phyloP scores from a whole-genome alignment of 2,797 vertebrate species.

The Aselliscus stoliczkanus region DNA sequence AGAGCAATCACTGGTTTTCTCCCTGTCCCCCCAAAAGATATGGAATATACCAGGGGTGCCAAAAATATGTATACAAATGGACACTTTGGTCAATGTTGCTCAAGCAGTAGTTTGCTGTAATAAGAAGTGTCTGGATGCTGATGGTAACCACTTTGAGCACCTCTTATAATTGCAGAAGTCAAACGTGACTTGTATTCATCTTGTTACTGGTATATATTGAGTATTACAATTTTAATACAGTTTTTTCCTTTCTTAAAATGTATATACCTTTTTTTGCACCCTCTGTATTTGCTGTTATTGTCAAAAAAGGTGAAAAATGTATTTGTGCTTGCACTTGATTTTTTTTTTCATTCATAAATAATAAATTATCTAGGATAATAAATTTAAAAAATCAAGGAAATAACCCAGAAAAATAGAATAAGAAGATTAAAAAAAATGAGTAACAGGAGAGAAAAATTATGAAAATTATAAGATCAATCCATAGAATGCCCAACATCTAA shows the following conservation, averaged over 20 bases:
- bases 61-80: too few species aligned
- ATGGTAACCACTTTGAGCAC: too few species aligned
- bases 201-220: too few species aligned
- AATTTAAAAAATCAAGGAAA: conserved; percentile 1
- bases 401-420: neutral
- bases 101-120: too few species aligned
- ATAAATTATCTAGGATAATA: conserved; percentile 3
- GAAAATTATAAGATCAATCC: neutral
- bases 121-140: too few species aligned
- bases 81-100: too few species aligned
- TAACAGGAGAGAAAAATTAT: neutral
- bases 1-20: neutral
- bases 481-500: neutral
- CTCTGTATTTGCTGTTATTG: neutral
- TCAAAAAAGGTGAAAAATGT: neutral
- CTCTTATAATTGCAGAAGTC: too few species aligned
- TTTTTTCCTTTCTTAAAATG: too few species aligned
- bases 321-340: neutral
- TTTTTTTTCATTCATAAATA: neutral
- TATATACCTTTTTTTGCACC: too few species aligned
- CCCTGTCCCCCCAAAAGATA: neutral
- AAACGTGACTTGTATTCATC: too few species aligned
- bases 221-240: too few species aligned
- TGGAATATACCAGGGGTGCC: neutral
- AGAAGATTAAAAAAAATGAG: neutral